Conservation (phyloP, 2,888 invertebrate genomes). For the Priocnemis perturbator region DNA sequence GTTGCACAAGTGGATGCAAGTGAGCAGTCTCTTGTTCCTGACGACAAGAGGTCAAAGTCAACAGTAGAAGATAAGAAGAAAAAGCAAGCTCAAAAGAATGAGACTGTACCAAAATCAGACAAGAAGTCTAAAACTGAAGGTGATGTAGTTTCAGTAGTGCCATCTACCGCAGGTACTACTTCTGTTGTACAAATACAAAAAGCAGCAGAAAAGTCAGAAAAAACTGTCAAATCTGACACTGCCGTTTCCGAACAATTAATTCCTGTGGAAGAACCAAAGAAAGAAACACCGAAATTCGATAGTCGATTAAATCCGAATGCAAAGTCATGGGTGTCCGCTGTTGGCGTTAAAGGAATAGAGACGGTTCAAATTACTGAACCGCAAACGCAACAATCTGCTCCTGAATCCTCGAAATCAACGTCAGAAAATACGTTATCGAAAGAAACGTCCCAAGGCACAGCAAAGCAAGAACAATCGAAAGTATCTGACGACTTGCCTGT, state of each 20-base stretch:
- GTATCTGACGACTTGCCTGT: background rate
- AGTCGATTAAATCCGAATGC: constrained; percentile 42
- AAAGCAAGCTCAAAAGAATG: constrained; percentile 23
- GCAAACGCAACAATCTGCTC: background rate
- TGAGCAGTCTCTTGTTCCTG: background rate
- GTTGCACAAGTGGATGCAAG: background rate
- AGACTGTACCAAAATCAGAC: constrained; percentile 13
- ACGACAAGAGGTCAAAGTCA: constrained; percentile 1
- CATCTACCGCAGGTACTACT: constrained; percentile 36
- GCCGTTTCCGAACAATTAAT: background rate
- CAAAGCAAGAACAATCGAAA: no score
- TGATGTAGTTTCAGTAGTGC: constrained; percentile 31
- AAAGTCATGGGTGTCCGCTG: constrained; percentile 68
- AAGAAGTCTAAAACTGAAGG: constrained; percentile 29
- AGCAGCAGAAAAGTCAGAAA: constrained; percentile 32
- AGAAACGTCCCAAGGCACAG: background rate
- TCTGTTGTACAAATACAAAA: constrained; percentile 48
- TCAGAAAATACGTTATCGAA: background rate
- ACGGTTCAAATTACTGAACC: background rate
- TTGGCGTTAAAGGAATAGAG: constrained; percentile 42
- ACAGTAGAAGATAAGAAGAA: background rate
- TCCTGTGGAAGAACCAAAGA: background rate
- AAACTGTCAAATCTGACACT: constrained; percentile 12
- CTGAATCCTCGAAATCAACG: background rate
- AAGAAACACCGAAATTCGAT: constrained; percentile 26